Evolutionary conservation across 2,113 vertebrate genomes (phyloP).

Genomic region (Zonotrichia leucophrys): DNA sequence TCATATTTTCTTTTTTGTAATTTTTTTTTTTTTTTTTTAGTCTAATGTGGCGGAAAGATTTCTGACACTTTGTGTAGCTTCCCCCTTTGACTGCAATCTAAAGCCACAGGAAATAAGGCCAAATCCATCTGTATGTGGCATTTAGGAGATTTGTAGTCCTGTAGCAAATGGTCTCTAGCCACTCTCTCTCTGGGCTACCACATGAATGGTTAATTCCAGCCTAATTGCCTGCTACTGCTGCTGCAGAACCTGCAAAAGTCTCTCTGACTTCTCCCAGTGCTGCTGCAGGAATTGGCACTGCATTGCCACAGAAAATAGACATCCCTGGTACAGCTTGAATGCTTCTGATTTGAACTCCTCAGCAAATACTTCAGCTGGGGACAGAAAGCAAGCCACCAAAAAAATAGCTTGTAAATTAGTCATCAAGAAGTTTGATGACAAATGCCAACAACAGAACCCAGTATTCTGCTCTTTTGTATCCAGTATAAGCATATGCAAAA

Average conservation of each 20-base stretch:
- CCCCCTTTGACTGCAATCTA: not conserved
- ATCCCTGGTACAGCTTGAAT: not conserved
- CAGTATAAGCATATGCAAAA: not conserved
- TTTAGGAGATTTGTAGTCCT: not conserved
- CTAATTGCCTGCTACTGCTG: not conserved
- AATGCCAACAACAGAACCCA: not conserved
- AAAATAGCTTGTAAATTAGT: constrained; percentile 16
- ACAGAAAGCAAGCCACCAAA: not conserved
- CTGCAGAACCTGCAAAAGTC: not conserved
- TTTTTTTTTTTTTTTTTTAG: rapidly evolving
- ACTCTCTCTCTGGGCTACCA: not conserved
- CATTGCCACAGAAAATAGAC: not conserved
- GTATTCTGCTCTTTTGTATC: not conserved
- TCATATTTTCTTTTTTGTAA: not conserved
- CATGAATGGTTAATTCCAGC: not conserved
- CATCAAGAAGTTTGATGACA: not conserved
- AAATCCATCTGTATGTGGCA: not conserved
- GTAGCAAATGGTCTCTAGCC: not conserved
- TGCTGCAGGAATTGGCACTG: not conserved
- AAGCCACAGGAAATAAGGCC: not conserved
- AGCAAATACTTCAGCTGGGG: not conserved
- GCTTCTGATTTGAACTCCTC: not conserved
- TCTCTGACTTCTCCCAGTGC: not conserved
- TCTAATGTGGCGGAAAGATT: not conserved
- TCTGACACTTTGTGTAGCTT: not conserved